Base-by-base conservation (phyloP, 2,113 vertebrate genomes). In the Alethe castanea region DNA sequence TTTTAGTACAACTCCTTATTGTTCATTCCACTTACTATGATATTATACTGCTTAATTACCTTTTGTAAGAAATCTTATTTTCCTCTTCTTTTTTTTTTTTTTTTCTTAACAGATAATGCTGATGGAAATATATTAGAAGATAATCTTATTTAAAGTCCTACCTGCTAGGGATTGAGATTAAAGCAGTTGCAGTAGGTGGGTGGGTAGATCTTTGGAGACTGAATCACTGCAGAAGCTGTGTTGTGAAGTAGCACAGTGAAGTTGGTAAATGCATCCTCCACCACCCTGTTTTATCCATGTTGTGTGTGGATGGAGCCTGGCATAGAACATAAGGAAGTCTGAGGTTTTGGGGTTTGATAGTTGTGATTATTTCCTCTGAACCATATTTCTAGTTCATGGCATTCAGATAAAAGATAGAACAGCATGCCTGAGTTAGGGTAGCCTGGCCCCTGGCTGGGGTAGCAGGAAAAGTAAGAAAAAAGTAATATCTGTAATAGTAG, bases 11-110 rank as follows among this genome's bases (percentile, higher is more conserved):
- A 81, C 88, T 96, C 96, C 94, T 94, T 96, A 96, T 95, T 97
- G 97, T 98, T 96, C 92, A 54, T 97, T 97, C 88, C 47, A 79
- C 94, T 96, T 97, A 96, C 90, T 97, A 87, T 88, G 95, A 35
- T 96, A 96, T 97, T 97, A 97, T 86, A 86, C 89, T 92, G 60
- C 76, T 94, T 98, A 97, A 98, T 98, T 98, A 97, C 97, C 95
- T 94, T 98, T 97, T 86, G 79, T 86, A 92, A 93, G 67, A 95
- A 97, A 95, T 91, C 85, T 95, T 90, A 80, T 71, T 96, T 96
- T 92, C 89, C 48, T 33, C 85, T 92, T 67, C 12, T 48, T 52
- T 53, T 69, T 92, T 61, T 69, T 91, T 61, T 66, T n/a, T 4
- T 44, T 71, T 86, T 81, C 73, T 80, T 87, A 95, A 95, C 95